These are phyloP conservation scores for Acipenser ruthenus DNA, from an alignment of 2,797 vertebrate species.

Conservation along the genomic window DNA sequence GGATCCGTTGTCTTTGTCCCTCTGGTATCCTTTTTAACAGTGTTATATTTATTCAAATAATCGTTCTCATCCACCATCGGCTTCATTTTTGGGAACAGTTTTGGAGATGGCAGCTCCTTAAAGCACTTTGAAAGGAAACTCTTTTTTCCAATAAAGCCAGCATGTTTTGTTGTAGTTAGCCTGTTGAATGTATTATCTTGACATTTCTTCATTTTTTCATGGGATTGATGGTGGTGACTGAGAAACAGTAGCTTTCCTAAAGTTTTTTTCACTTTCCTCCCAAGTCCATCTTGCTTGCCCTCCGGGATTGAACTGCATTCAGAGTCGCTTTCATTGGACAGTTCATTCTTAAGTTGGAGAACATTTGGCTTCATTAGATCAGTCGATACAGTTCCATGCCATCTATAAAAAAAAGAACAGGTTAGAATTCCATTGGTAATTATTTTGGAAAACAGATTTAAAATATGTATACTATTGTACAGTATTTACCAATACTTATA, in stretches of 20 bases:
- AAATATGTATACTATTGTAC: too few relatives aligned
- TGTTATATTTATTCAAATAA: background rate
- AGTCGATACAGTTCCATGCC: slow-evolving; percentile 34
- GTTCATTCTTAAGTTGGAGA: slow-evolving; percentile 29
- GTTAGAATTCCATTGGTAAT: too few relatives aligned
- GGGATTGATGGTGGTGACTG: background rate
- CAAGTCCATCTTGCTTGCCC: slow-evolving; percentile 26
- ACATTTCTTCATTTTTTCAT: background rate
- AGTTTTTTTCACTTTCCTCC: slow-evolving; percentile 30
- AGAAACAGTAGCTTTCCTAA: slow-evolving; percentile 23
- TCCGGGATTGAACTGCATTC: slow-evolving; percentile 18
- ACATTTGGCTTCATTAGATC: slow-evolving; percentile 31
- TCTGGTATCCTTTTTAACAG: background rate
- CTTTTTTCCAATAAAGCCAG: background rate
- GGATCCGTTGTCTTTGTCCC: background rate
- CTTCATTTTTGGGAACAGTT: slow-evolving; percentile 24
- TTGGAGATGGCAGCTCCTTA: slow-evolving; percentile 21
- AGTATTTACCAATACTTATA: slow-evolving; percentile 3
- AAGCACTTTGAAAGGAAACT: slow-evolving; percentile 24
- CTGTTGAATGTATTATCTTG: background rate
- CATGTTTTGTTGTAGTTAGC: background rate
- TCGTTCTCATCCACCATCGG: background rate
- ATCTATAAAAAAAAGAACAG: slow-evolving; percentile 26
- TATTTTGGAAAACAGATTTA: too few relatives aligned
- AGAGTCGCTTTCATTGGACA: slow-evolving; percentile 18